Evolutionary conservation across 1,140 invertebrate species (phyloP), one percentile per base, ranked within the genome.

Genomic region (Rhopalosiphum padi): DNA sequence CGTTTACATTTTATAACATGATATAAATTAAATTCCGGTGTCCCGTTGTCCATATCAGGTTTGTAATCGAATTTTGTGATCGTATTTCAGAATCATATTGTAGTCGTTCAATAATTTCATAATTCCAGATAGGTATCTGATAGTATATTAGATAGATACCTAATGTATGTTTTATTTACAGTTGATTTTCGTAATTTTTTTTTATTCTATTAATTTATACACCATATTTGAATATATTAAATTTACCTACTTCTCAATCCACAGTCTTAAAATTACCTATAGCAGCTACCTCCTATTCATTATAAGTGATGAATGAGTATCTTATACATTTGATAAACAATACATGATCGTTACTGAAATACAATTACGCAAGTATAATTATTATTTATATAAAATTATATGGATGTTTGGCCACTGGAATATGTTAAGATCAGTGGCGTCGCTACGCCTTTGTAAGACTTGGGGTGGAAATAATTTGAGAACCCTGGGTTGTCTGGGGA

Each of bases 1-100:
- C 51, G 51, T 55, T 35, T 89, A 3, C 1, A 37, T 7, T 21
- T 11, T n/a, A 43, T 87, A 48, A 48, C 21, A 87, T 87, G 25
- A 37, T 55, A 41, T 25, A 37, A 53, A 55, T 23, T 22, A 9
- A 55, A 89, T 37, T 18, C 41, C 23, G 25, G 48, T 89, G 88
- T 55, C 88, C 88, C 88, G 51, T 89, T 89, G 88, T 89, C 51
- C 21, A 55, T 35, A 37, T 55, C 88, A 89, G 88, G 88, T 89
- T 37, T 55, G 35, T 55, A 9, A 37, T 5, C 22, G n/a, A 55
- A 89, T 55, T 55, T 30, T 53, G 9, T 37, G 48, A 25, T 89
- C 11, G 22, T 41, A n/a, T 37, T 25, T 89, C 53, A 53, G 23
- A 55, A 55, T 15, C 21, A 21, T 30, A 89, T 41, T 55, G 35